Evolutionary conservation across 2,888 invertebrate genomes (phyloP).

Genomic region (Lasioglossum calceatum): DNA sequence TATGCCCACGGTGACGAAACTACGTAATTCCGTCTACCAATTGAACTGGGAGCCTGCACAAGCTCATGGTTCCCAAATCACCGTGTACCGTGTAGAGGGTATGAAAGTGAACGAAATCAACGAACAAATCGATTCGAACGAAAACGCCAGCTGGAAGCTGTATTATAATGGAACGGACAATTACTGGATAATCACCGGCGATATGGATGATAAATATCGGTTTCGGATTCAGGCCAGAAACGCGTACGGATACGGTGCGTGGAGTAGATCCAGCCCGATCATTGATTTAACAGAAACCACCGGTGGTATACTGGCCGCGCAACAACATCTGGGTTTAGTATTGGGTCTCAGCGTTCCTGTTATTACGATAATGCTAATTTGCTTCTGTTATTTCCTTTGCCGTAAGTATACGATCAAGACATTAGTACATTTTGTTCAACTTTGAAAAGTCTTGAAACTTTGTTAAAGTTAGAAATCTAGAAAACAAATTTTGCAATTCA

Average conservation of each 20-base stretch:
- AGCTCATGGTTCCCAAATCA: slow-evolving; percentile 91
- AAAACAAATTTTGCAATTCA: slow-evolving; percentile 65
- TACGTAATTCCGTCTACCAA: slow-evolving; percentile 90
- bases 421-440: background rate
- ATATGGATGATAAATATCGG: slow-evolving; percentile 87
- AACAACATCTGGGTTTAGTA: slow-evolving; percentile 86
- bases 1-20: slow-evolving; percentile 89
- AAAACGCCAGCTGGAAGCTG: slow-evolving; percentile 85
- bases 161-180: slow-evolving; percentile 93
- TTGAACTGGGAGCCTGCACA: slow-evolving; percentile 93
- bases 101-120: slow-evolving; percentile 78
- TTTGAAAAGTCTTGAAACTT: background rate
- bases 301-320: slow-evolving; percentile 83
- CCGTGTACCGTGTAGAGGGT: slow-evolving; percentile 91
- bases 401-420: slow-evolving; percentile 83
- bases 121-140: slow-evolving; percentile 60
- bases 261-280: slow-evolving; percentile 89
- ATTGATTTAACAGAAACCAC: slow-evolving; percentile 86
- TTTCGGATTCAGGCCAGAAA: slow-evolving; percentile 93
- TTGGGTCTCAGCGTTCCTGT: slow-evolving; percentile 88
- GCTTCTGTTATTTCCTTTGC: slow-evolving; percentile 85
- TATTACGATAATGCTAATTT: slow-evolving; percentile 80
- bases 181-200: slow-evolving; percentile 90
- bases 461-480: background rate
- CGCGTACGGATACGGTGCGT: slow-evolving; percentile 92